These are phyloP conservation scores for Phasianus colchicus DNA, from an alignment of 2,113 vertebrate genomes.

Conservation along the genomic window DNA sequence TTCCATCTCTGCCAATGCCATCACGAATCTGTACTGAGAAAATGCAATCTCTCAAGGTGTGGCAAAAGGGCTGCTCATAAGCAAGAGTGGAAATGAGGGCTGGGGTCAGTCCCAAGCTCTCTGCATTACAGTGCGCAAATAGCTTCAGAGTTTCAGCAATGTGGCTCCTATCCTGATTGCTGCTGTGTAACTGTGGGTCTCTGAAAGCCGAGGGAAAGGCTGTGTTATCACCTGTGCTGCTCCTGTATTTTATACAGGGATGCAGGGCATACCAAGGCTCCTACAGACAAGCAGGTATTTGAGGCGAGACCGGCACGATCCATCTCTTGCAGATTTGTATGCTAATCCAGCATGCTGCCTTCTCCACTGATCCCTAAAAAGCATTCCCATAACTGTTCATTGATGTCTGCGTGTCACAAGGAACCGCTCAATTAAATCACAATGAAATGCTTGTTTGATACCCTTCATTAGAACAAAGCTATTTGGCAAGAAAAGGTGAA, in stretches of 20 bases:
- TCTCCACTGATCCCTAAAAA: not conserved
- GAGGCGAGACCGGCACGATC: not conserved
- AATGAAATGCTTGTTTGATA: not conserved
- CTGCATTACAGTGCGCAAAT: not conserved
- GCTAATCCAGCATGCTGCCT: not conserved
- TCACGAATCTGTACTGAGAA: not conserved
- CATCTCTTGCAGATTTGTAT: not conserved
- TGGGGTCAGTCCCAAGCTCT: not conserved
- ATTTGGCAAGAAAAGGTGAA: conserved; percentile 21
- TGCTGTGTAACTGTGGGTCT: not conserved
- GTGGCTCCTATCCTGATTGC: rapidly evolving
- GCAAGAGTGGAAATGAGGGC: not conserved
- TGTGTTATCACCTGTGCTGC: not conserved
- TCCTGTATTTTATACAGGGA: not conserved
- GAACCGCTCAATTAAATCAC: not conserved
- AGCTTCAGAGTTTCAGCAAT: not conserved
- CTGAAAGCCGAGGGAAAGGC: not conserved
- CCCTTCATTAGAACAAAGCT: conserved; percentile 6
- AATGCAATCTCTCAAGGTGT: not conserved
- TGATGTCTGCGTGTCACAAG: not conserved
- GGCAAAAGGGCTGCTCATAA: not conserved
- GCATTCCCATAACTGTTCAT: not conserved
- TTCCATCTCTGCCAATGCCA: not conserved
- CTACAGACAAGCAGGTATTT: not conserved
- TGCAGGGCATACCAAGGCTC: not conserved